Conservation (phyloP, 2,797 vertebrate species). For the Pelobates cultripes region DNA sequence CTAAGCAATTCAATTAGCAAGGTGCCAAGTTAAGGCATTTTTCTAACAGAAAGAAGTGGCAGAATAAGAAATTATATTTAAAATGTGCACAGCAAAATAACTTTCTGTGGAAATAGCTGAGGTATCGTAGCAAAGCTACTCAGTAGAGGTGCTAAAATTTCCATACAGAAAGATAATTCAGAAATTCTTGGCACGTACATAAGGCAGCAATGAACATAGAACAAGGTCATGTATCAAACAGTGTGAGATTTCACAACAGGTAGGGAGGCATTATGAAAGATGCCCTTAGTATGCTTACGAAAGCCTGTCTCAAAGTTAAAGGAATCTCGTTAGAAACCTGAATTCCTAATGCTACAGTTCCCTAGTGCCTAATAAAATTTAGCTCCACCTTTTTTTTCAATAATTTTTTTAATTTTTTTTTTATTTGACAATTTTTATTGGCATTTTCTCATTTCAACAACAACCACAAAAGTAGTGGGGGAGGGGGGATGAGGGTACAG, state of each 20-base stretch:
- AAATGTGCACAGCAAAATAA: neutral
- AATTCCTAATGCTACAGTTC: no score
- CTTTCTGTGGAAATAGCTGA: neutral
- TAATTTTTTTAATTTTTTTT: no score
- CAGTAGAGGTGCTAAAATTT: neutral
- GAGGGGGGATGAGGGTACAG: no score
- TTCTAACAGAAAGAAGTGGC: neutral
- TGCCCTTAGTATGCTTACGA: neutral
- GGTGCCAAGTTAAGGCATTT: neutral
- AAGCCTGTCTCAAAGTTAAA: neutral
- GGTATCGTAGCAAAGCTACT: neutral
- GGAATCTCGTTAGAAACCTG: no score
- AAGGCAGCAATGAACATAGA: neutral
- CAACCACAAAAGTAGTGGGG: no score
- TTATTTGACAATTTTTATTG: no score
- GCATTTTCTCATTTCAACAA: no score
- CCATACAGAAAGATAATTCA: neutral
- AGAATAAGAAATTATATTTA: neutral
- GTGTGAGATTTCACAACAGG: neutral
- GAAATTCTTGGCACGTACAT: neutral
- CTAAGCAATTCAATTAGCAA: neutral
- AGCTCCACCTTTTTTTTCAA: no score
- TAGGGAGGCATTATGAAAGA: neutral
- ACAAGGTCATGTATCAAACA: neutral
- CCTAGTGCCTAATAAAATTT: no score